phyloP scores from a whole-genome alignment of 37 sponge, comb jelly and placozoan genomes.

The Oopsacas minuta region DNA sequence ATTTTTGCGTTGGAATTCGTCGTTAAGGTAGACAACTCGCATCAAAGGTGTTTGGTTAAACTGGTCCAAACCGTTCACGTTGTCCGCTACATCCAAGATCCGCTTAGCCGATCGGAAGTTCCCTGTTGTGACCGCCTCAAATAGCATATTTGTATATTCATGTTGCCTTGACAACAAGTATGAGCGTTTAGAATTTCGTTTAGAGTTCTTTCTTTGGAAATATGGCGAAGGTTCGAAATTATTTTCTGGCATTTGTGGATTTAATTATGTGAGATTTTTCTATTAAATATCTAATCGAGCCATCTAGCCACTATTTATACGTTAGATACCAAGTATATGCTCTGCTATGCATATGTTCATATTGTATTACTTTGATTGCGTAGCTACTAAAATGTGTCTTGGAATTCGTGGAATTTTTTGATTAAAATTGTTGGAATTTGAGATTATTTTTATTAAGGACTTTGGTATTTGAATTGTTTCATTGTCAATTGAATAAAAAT shows the following conservation, averaged over 20 bases:
- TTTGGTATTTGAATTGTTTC: too few species aligned
- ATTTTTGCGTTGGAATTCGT: not conserved
- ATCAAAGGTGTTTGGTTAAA: not conserved
- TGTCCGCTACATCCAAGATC: not conserved
- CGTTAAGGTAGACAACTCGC: slow-evolving; percentile 14
- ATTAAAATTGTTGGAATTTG: too few species aligned
- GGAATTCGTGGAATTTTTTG: not conserved
- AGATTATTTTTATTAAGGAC: not conserved
- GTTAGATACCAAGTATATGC: not conserved
- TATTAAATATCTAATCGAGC: not conserved
- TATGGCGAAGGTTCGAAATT: not conserved
- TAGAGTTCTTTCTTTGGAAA: not conserved
- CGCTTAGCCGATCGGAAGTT: not conserved
- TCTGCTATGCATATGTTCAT: not conserved
- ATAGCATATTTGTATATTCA: not conserved
- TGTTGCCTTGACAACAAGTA: not conserved
- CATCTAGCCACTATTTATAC: not conserved
- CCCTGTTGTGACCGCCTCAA: not conserved
- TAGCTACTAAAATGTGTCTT: not conserved
- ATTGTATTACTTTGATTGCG: not conserved
- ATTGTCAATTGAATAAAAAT: too few species aligned
- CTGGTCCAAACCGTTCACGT: not conserved
- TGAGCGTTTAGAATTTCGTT: not conserved
- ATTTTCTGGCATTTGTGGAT: not conserved
- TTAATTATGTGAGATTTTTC: too few species aligned